These are phyloP conservation scores for Catharus minimus DNA, from an alignment of 2,113 vertebrate genomes.

Conservation along the genomic window DNA sequence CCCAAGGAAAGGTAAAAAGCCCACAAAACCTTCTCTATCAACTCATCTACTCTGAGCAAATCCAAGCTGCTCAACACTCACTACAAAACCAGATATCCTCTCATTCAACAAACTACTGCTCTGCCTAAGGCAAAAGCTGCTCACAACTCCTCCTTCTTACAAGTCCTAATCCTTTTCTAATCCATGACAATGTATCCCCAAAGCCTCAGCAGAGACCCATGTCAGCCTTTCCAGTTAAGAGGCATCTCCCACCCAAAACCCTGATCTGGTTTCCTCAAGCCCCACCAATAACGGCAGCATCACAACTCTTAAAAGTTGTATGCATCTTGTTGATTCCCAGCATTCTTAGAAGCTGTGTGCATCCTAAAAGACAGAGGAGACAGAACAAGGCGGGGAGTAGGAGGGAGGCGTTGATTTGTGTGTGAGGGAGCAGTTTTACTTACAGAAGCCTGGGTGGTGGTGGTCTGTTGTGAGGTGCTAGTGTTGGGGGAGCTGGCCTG, in stretches of 20 bases:
- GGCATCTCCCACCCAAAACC: background rate
- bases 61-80: background rate
- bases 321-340: background rate
- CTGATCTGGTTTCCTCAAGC: background rate
- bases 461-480: constrained; percentile 83
- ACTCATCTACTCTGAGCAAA: background rate
- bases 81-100: background rate
- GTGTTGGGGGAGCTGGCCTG: constrained; percentile 90
- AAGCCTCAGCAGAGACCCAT: background rate
- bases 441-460: constrained; percentile 85
- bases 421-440: constrained; percentile 28
- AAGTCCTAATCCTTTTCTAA: background rate
- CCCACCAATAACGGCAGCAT: background rate
- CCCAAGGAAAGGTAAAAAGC: background rate
- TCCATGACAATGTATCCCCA: background rate
- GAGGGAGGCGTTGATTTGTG: background rate
- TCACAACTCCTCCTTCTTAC: background rate
- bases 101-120: background rate
- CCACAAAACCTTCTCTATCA: background rate
- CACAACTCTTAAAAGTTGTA: background rate
- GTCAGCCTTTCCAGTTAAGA: background rate
- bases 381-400: background rate
- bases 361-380: background rate
- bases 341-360: background rate
- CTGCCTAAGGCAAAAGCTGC: background rate